A percentile compares a stretch with the other conserved stretches of the same genome.
These are phyloP conservation scores for Anolis apletophallus DNA, from an alignment of 2,797 vertebrate genomes.

Conservation along the genomic window DNA sequence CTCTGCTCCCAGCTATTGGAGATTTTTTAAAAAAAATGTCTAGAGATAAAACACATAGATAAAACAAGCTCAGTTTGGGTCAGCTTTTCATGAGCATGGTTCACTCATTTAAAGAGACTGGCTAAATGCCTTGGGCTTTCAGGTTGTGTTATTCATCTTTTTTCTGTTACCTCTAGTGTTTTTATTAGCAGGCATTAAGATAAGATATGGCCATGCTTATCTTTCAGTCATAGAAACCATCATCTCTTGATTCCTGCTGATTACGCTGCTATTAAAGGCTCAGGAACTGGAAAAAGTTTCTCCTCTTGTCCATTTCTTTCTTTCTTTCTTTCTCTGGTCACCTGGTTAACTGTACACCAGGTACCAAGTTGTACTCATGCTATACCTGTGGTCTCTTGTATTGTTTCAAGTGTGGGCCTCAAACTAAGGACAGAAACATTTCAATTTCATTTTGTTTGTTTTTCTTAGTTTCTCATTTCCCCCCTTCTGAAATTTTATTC, in stretches of 20 bases:
- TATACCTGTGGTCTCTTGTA: neutral
- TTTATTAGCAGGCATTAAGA: neutral
- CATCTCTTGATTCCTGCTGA: neutral
- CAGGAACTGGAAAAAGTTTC: neutral
- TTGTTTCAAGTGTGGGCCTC: neutral
- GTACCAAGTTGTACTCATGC: no score
- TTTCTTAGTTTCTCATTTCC: neutral
- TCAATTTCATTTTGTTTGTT: neutral
- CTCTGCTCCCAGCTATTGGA: neutral
- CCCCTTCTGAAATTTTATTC: neutral
- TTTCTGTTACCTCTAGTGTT: no score
- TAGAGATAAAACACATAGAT: neutral
- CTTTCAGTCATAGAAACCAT: neutral
- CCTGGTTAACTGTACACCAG: no score
- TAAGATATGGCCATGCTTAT: neutral
- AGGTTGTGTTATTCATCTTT: neutral
- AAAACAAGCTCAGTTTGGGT: neutral
- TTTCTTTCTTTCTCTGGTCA: neutral
- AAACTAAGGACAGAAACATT: neutral
- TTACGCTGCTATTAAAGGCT: neutral
- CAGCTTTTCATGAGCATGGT: conserved; percentile 24
- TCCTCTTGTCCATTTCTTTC: neutral
- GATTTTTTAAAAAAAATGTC: conserved; percentile 17
- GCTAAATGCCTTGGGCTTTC: neutral
- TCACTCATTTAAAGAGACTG: neutral